These are phyloP conservation scores for Marmota flaviventris DNA, from an alignment of 2,113 vertebrate species.

Conservation along the genomic window DNA sequence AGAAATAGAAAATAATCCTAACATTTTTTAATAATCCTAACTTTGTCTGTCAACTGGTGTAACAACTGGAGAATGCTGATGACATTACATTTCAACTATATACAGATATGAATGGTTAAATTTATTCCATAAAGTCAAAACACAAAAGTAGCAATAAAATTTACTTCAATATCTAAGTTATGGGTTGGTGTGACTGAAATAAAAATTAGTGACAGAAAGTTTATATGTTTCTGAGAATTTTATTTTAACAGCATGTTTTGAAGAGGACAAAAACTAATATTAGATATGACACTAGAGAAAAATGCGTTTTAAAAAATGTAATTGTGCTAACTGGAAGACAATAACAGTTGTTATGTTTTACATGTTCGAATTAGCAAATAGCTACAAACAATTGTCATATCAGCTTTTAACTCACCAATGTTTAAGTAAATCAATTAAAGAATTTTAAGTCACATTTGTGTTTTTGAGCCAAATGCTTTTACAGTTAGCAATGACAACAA, in stretches of 20 bases:
- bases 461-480: conserved; percentile 71
- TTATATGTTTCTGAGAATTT: conserved; percentile 67
- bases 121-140: conserved; percentile 63
- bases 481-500: conserved; percentile 12
- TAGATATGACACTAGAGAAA: conserved; percentile 29
- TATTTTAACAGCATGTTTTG: conserved; percentile 70
- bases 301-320: conserved; percentile 54
- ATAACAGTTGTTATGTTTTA: conserved; percentile 50
- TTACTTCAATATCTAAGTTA: conserved; percentile 62
- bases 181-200: conserved; percentile 53
- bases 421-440: conserved; percentile 70
- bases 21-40: background rate
- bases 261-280: conserved; percentile 50
- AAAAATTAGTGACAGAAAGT: conserved; percentile 22
- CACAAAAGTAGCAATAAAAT: conserved; percentile 67
- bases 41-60: conserved; percentile 45
- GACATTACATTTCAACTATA: conserved; percentile 28
- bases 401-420: conserved; percentile 41
- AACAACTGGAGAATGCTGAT: conserved; percentile 44
- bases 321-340: conserved; percentile 58
- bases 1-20: conserved; percentile 47
- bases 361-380: conserved; percentile 43
- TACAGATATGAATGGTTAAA: conserved; percentile 50
- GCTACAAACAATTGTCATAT: conserved; percentile 61
- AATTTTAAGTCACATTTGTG: conserved; percentile 31